These are phyloP conservation scores for Lottia gigantea DNA, from an alignment of 2,888 invertebrate genomes.

Conservation along the genomic window DNA sequence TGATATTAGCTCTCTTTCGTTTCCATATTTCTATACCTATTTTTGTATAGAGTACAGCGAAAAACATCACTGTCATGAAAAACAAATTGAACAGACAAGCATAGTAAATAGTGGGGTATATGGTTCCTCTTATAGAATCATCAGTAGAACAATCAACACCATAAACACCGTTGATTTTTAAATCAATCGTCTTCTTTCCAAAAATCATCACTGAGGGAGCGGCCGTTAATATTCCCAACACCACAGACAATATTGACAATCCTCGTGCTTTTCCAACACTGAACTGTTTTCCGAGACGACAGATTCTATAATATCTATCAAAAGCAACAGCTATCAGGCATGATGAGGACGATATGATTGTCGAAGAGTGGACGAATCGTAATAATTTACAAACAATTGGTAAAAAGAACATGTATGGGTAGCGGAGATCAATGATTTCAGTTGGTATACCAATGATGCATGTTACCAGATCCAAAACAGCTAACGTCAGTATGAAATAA, in stretches of 20 bases:
- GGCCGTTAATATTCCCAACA: conserved; percentile 48
- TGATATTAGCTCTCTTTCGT: conserved; percentile 49
- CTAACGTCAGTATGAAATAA: conserved; percentile 57
- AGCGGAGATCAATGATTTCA: conserved; percentile 57
- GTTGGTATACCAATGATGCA: conserved; percentile 60
- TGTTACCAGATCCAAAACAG: conserved; percentile 57
- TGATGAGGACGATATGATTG: conserved; percentile 57
- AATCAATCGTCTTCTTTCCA: conserved; percentile 44
- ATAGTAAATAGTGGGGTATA: conserved; percentile 57
- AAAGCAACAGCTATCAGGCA: conserved; percentile 56
- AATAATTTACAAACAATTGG: conserved; percentile 57
- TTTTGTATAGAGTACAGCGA: conserved; percentile 52
- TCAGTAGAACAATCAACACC: conserved; percentile 60
- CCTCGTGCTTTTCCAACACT: conserved; percentile 46
- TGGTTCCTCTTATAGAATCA: conserved; percentile 49
- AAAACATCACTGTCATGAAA: conserved; percentile 48
- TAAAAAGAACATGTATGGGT: conserved; percentile 57
- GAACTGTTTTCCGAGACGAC: conserved; percentile 53
- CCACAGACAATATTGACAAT: conserved; percentile 47
- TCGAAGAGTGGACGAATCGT: conserved; percentile 54
- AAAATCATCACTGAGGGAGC: conserved; percentile 57
- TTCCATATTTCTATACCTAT: conserved; percentile 54
- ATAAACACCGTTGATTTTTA: conserved; percentile 35
- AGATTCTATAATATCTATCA: conserved; percentile 56
- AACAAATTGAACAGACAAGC: conserved; percentile 56